Evolutionary conservation across 2,888 invertebrate species (phyloP), one percentile per base, ranked within the genome.

Genomic region (Amiota communis): DNA sequence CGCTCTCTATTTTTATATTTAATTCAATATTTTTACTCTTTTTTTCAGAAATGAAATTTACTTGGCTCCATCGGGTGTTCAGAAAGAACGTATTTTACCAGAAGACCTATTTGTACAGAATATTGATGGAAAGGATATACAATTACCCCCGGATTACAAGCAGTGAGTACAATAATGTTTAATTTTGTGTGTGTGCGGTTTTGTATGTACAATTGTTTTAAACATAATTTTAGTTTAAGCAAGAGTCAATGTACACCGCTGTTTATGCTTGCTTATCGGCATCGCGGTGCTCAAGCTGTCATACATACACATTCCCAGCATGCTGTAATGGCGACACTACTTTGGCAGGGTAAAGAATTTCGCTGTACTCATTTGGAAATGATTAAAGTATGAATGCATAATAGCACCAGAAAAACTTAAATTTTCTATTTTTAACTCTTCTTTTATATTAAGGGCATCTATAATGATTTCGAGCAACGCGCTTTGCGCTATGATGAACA

Each of bases 41-140:
- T 3, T 47, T 51, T 90, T 46, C 85, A 96, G 96, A 2, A 91
- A 95, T 74, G 93, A 96, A n/a, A 97, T 98, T 81, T 98, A 94
- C 87, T 97, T 99, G 80, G 98, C 98, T 0, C 98, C 98, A 4
- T 98, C 98, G 0, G 98, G 97, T 70, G 98, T 99, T 0, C 98
- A 99, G 88, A 99, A 99, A 87, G 98, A 99, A 88, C 90, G 97
- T 53, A 95, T 98, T 86, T 91, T 93, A 86, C 92, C 96, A 0
- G 94, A 96, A 82, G 98, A 98, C 85, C 88, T 98, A 78, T 98
- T 98, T 91, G 95, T 98, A 6, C 97, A 97, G 89, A 94, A 95
- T 74, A 93, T 96, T 0, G 89, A 94, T 76, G 97, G 96, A 77
- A 91, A 91, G 69, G 96, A 97, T 84, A 87, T 98, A 65, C 93